Base-by-base conservation (phyloP, 2,888 invertebrate genomes). In the Cinara cedri region DNA sequence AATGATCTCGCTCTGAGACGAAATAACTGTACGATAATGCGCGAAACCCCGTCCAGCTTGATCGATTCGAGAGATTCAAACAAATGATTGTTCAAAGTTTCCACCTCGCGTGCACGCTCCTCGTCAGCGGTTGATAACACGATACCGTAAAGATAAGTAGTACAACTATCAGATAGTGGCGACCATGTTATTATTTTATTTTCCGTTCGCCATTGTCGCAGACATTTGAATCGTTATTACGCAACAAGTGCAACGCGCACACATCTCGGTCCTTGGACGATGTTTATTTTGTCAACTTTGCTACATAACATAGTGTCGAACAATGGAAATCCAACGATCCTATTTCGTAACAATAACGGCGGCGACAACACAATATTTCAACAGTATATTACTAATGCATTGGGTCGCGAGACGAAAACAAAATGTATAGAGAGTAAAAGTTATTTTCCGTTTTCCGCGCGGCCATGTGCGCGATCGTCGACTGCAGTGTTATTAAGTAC, bases 211-310 rank as follows among this genome's bases (percentile, higher is more conserved):
- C 68, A 54, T 70, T 54, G 54, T 34, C 14, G 34, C 54, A 34
- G 19, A 68, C 68, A 34, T 42, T 70, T 70, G 42, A 70, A 54
- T 21, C 42, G 19, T 70, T 70, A 21, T 70, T 70, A 21, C 70
- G 9, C 21, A 70, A 70, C 21, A 34, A 34, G 34, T 19, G 21
- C 34, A 11, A 14, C 10, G 16, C 24, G 19, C 21, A 19, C 2
- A 34, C 13, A 24, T 49, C 26, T 3, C 21, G 54, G 54, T 70
- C 54, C 42, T 42, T 54, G 70, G 66, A 19, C 9, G 42, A 70
- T 70, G 54, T 70, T 70, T 54, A 42, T 70, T 70, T 70, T 54
- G 70, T 70, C 70, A 70, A 70, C 70, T 70, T 54, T 34, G 6
- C 34, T 34, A 34, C 6, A 34, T 34, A n/a, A n/a, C 6, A 34